Conservation (phyloP, 2,797 vertebrate genomes). For the Dryobates pubescens region DNA sequence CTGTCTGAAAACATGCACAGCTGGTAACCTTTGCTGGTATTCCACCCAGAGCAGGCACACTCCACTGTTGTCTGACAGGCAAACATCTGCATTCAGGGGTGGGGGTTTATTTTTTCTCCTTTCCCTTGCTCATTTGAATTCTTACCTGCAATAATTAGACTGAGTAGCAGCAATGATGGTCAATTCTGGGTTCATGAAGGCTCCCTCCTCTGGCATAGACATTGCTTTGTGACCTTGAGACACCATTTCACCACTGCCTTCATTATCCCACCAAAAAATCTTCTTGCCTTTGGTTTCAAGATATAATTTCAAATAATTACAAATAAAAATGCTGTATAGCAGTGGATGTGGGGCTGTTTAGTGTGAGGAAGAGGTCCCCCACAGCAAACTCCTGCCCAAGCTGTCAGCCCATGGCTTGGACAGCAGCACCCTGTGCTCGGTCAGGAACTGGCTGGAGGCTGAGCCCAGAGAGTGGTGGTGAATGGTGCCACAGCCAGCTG, state of each 20-base stretch:
- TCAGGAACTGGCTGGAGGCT: too few species aligned
- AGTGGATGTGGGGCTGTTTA: background rate
- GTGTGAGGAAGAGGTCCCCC: too few species aligned
- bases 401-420: too few species aligned
- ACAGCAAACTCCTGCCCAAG: too few species aligned
- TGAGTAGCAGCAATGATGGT: background rate
- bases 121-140: constrained; percentile 48
- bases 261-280: background rate
- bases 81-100: background rate
- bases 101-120: background rate
- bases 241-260: background rate
- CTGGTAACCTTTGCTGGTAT: constrained; percentile 69
- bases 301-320: background rate
- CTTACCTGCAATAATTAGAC: background rate
- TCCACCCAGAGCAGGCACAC: constrained; percentile 48
- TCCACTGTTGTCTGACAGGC: constrained; percentile 14
- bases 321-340: background rate
- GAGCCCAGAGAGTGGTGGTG: too few species aligned
- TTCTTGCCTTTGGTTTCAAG: background rate
- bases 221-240: constrained; percentile 13
- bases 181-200: accelerated
- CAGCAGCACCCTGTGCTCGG: too few species aligned
- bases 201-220: background rate
- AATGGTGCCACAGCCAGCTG: too few species aligned
- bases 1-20: constrained; percentile 48